Conservation (phyloP, 2,888 invertebrate species). For the Ectobius pallidus region DNA sequence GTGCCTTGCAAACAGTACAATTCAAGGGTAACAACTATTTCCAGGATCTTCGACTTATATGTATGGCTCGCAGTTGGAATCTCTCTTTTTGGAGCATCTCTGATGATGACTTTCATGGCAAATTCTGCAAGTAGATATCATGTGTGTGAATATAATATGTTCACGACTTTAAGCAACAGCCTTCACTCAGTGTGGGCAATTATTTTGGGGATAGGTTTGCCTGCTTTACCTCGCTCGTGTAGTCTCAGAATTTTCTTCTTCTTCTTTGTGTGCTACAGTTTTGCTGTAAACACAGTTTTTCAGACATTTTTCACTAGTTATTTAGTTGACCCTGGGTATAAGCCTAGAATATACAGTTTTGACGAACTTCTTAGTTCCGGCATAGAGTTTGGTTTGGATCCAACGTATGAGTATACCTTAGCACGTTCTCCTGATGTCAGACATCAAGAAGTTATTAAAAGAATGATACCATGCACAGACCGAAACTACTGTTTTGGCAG, state of each 20-base stretch:
- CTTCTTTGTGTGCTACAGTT: not conserved
- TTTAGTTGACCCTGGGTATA: not conserved
- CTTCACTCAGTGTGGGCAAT: not conserved
- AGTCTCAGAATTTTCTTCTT: not conserved
- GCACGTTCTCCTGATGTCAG: too few species aligned
- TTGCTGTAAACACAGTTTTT: not conserved
- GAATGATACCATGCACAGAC: too few species aligned
- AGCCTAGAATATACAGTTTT: not conserved
- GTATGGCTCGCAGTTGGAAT: not conserved
- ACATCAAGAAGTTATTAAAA: too few species aligned
- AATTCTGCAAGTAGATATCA: too few species aligned
- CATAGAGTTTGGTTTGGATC: not conserved
- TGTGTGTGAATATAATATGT: too few species aligned
- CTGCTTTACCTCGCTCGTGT: too few species aligned
- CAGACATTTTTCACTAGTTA: conserved; percentile 1
- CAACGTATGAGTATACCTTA: not conserved
- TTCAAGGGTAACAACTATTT: not conserved
- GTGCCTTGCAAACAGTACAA: not conserved
- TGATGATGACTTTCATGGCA: too few species aligned
- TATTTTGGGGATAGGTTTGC: too few species aligned
- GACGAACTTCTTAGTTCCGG: not conserved
- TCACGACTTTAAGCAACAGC: not conserved
- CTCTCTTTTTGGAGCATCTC: too few species aligned
- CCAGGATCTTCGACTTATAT: not conserved
- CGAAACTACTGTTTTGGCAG: too few species aligned